phyloP scores from a whole-genome alignment of 23 tunicate species.

The Oikopleura albicans region DNA sequence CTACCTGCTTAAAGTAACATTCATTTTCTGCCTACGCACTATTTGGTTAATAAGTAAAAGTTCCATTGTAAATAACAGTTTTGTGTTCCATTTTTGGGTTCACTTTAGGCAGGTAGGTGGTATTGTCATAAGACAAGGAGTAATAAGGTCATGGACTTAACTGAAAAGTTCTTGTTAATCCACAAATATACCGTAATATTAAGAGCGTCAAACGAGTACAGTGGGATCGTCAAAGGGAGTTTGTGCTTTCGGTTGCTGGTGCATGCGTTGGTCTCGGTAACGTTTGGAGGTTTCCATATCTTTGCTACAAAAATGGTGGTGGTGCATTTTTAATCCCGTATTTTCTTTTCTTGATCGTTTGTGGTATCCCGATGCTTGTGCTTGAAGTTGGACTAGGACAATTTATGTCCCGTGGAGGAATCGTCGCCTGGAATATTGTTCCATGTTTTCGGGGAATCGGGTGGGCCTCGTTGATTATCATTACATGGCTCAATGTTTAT shows the following conservation, averaged over 20 bases:
- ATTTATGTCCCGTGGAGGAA: conserved; percentile 20
- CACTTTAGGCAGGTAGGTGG: too few species aligned
- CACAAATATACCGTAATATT: too few species aligned
- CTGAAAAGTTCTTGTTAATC: too few species aligned
- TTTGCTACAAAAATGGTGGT: conserved; percentile 87
- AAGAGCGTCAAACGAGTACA: conserved; percentile 31
- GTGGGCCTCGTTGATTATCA: conserved; percentile 23
- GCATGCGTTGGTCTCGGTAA: conserved; percentile 89
- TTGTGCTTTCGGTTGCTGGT: conserved; percentile 84
- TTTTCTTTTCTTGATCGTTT: conserved; percentile 18
- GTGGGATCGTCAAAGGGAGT: conserved; percentile 72
- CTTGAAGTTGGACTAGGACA: conserved; percentile 24
- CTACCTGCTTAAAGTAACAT: too few species aligned
- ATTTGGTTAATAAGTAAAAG: too few species aligned
- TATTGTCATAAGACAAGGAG: too few species aligned
- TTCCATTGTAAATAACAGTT: too few species aligned
- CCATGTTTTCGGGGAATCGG: conserved; percentile 20
- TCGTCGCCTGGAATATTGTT: conserved; percentile 23
- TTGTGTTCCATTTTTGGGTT: too few species aligned
- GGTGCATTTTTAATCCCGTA: conserved; percentile 26
- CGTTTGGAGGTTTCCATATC: conserved; percentile 97
- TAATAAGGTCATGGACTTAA: too few species aligned
- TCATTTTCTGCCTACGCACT: too few species aligned
- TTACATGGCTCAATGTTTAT: conserved; percentile 19
- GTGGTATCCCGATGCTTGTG: conserved; percentile 23